Conservation (phyloP, 2,113 vertebrate genomes). For the Chinchilla lanigera region DNA sequence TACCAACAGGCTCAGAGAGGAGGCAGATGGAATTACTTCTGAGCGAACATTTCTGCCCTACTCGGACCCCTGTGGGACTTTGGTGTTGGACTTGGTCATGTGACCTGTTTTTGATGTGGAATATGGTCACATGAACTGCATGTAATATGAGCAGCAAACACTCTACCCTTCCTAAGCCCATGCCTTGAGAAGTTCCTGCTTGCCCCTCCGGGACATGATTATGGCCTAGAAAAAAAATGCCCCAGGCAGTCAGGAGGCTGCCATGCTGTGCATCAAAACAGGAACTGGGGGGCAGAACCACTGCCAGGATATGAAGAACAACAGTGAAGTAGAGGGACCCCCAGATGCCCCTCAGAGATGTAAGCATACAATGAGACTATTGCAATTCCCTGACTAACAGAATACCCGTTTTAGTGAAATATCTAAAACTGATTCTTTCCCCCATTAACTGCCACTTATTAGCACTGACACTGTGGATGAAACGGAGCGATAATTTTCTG, state of each 20-base stretch:
- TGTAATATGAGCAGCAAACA: not conserved
- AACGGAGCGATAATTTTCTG: constrained; percentile 19
- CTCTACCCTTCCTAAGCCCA: accelerated
- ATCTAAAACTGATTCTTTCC: not conserved
- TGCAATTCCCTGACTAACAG: not conserved
- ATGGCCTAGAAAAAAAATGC: not conserved
- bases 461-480: not conserved
- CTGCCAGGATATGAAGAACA: accelerated
- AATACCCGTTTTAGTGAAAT: not conserved
- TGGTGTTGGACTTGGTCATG: not conserved
- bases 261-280: not conserved
- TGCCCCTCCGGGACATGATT: not conserved
- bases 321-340: not conserved
- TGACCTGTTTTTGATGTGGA: not conserved
- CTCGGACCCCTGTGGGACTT: not conserved
- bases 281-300: not conserved
- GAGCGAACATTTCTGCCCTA: not conserved
- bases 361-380: not conserved
- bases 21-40: not conserved
- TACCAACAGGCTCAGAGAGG: not conserved
- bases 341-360: not conserved
- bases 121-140: not conserved
- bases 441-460: not conserved
- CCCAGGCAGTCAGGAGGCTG: not conserved
- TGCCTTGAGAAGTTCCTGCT: not conserved